Evolutionary conservation across 2,888 invertebrate genomes (phyloP), one percentile per base, ranked within the genome.

Genomic region (Opisthograptis luteolata): DNA sequence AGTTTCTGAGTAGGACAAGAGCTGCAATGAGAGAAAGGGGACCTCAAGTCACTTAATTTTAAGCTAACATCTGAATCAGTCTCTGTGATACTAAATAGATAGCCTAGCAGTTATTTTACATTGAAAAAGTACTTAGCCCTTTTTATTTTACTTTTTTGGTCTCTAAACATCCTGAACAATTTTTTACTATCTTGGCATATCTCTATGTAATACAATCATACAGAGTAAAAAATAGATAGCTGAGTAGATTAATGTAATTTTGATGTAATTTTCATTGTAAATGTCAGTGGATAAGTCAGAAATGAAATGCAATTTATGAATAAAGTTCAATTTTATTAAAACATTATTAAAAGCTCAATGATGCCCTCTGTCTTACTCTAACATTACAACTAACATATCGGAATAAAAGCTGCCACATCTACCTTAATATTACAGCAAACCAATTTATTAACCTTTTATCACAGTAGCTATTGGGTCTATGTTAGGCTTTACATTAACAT

Each of bases 1-100:
- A 91, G 47, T 53, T 92, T n/a, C 81, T 91, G 10, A 76, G 73
- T 46, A 87, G 87, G 60, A 79, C 92, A 12, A 87, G 77, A 58
- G 77, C 86, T 39, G 83, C 77, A 39, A 58, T 93, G 7, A 81
- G 61, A 60, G 93, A 94, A 73, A 85, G 76, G 58, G 94, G 93
- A 0, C 92, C 94, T 9, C 79, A 81, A 73, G 73, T 93, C 31
- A 92, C 92, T 34, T 93, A 84, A 68, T 45, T 31, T 25, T 24
- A 52, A 46, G 25, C 15, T 13, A 28, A 2, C 5, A 9, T 8
- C 15, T 36, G 5, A 28, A 28, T 30, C 13, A 28, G 20, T 19
- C 2, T 30, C 48, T 59, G 59, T 59, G 59, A 54, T 59, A 56
- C 17, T 48, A 45, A 32, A 12, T 27, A 19, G 2, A 8, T 35